Base-by-base conservation (phyloP, 2,797 vertebrate genomes). In the Darevskia nairensis region DNA sequence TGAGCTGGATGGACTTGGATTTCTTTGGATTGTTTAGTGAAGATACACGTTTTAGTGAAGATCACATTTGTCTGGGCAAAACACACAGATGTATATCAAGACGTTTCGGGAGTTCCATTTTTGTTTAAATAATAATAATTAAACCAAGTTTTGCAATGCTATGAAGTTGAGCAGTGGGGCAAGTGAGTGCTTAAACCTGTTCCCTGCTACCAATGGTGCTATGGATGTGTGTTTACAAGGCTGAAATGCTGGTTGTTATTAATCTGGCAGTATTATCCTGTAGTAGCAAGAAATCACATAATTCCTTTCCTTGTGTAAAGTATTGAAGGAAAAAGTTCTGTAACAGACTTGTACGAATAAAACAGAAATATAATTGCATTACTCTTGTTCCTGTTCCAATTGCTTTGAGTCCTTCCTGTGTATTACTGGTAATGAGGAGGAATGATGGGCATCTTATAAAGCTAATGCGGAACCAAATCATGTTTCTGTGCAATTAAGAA, bases 341-440 rank as follows among this genome's bases (percentile, higher is more conserved):
- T 68, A 76, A 59, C n/a, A 81, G 80, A 75, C 13, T 35, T 75
- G 46, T 64, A 25, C 27, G 59, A 87, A 81, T 77, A 75, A 68
- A 89, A 8, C 72, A 66, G 39, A 84, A 32, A 27, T 69, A 21
- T 74, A 41, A 10, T 69, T 27, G n/a, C 27, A 80, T 76, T 66
- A 23, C 15, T 15, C 66, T n/a, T 68, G 29, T 75, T 25, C 11
- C 85, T 9, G 21, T 50, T 2, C 25, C 10, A 27, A 71, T 88
- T 88, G 55, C 5, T n/a, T 75, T 76, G 77, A 29, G 19, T 75
- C 27, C 10, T 74, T 84, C 59, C 41, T 8, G 15, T 75, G 25
- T 8, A 23, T 79, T 61, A 35, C 11, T 74, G 17, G 19, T 75
- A 25, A 7, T 61, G 35, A 80, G 39, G 17, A 80, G 46, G 11